Percentiles rank a stretch among this genome's conserved stretches.
Conservation (phyloP, 2,888 invertebrate genomes). For the Phasia obesa region DNA sequence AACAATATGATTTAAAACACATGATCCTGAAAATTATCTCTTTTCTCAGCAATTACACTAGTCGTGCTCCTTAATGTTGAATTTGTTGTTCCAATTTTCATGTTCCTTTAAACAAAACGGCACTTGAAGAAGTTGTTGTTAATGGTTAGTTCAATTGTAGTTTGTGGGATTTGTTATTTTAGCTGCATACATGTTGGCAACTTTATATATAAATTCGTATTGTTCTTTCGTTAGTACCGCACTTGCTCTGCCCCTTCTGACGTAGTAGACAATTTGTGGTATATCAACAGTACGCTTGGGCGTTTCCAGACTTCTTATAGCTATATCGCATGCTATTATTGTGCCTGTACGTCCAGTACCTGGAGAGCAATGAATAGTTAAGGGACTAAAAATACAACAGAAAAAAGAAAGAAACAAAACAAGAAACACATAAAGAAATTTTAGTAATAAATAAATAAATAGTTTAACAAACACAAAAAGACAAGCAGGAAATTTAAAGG, state of each 20-base stretch:
- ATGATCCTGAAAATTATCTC: not conserved
- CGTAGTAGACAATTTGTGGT: slow-evolving; percentile 91
- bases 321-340: slow-evolving; percentile 92
- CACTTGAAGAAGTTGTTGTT: slow-evolving; percentile 18
- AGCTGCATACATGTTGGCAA: slow-evolving; percentile 91
- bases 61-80: not conserved
- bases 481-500: too few relatives aligned
- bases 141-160: slow-evolving; percentile 81
- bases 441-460: not conserved
- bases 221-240: slow-evolving; percentile 95
- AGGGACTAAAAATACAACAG: slow-evolving; percentile 84
- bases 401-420: slow-evolving; percentile 32
- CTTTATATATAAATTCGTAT: slow-evolving; percentile 96
- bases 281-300: slow-evolving; percentile 91
- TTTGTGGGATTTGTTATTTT: slow-evolving; percentile 90
- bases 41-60: not conserved
- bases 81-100: not conserved
- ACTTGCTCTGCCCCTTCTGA: slow-evolving; percentile 94
- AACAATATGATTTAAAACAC: too few relatives aligned
- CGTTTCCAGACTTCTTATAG: slow-evolving; percentile 91
- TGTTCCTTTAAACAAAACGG: slow-evolving; percentile 10
- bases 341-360: slow-evolving; percentile 95
- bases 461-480: not conserved
- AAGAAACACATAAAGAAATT: slow-evolving; percentile 58
- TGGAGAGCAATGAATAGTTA: slow-evolving; percentile 93